phyloP scores from a whole-genome alignment of 2,888 invertebrate species.

The Cephus nigrinus region DNA sequence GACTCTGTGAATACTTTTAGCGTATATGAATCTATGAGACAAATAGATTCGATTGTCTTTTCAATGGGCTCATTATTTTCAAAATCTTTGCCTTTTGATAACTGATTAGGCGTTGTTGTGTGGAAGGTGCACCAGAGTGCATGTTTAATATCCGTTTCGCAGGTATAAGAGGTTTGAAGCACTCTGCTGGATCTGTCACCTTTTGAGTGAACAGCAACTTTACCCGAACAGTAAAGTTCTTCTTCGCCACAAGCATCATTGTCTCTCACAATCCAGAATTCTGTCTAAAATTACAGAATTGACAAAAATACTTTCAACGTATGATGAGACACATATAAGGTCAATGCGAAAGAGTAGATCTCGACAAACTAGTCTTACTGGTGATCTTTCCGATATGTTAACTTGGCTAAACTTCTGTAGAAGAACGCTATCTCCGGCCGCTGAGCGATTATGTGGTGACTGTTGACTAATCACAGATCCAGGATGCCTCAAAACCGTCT shows the following conservation, averaged over 20 bases:
- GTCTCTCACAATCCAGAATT: constrained; percentile 67
- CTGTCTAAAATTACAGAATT: constrained; percentile 46
- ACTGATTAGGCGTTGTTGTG: constrained; percentile 66
- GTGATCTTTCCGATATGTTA: constrained; percentile 73
- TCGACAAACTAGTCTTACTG: constrained; percentile 39
- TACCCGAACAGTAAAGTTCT: constrained; percentile 87
- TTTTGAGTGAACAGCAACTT: constrained; percentile 76
- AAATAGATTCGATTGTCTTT: constrained; percentile 74
- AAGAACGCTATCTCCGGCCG: constrained; percentile 74
- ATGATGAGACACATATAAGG: not conserved
- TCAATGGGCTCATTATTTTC: constrained; percentile 69
- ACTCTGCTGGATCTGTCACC: constrained; percentile 52
- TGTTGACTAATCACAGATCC: constrained; percentile 71
- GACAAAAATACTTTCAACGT: not conserved
- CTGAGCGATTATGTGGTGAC: constrained; percentile 65
- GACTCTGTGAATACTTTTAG: constrained; percentile 82
- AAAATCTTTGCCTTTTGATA: constrained; percentile 67
- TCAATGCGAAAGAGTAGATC: not conserved
- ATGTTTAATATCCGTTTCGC: constrained; percentile 84
- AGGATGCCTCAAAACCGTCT: constrained; percentile 81
- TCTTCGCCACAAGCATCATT: constrained; percentile 76
- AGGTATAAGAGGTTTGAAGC: constrained; percentile 75
- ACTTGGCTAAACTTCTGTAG: constrained; percentile 81
- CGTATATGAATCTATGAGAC: constrained; percentile 80
- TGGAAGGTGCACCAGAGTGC: constrained; percentile 79